These are phyloP conservation scores for Prorops nasuta DNA, from an alignment of 1,140 invertebrate species.

Conservation along the genomic window DNA sequence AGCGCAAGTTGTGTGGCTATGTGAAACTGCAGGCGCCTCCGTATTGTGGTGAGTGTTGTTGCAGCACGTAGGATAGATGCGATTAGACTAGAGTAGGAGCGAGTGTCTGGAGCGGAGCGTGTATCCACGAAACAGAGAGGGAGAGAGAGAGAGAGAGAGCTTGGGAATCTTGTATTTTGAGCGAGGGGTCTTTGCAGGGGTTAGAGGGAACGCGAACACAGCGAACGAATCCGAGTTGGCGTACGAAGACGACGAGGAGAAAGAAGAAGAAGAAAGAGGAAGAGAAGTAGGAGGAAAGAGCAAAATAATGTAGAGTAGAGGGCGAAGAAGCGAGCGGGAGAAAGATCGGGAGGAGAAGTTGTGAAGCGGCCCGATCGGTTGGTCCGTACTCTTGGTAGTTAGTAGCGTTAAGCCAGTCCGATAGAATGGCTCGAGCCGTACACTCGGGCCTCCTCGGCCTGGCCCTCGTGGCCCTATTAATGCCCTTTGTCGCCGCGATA, in stretches of 20 bases:
- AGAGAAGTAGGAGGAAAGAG: neutral
- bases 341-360: too few species aligned
- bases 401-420: constrained; percentile 45
- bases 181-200: too few species aligned
- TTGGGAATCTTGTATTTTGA: too few species aligned
- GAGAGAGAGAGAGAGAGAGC: too few species aligned
- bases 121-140: too few species aligned
- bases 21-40: too few species aligned
- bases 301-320: neutral
- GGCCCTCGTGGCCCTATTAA: constrained; percentile 23
- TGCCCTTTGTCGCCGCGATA: constrained; percentile 19
- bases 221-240: constrained; percentile 1
- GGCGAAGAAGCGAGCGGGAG: neutral
- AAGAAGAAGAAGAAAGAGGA: neutral
- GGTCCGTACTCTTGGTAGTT: constrained; percentile 22
- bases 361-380: constrained; percentile 1
- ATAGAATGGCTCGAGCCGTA: constrained; percentile 45
- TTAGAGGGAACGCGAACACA: constrained; percentile 2
- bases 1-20: too few species aligned
- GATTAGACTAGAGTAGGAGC: too few species aligned
- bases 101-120: too few species aligned
- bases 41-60: too few species aligned
- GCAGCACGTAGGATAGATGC: too few species aligned
- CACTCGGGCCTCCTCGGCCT: constrained; percentile 21
- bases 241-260: neutral